Base-by-base conservation (phyloP, 2,888 invertebrate species). In the Ceramica pisi region DNA sequence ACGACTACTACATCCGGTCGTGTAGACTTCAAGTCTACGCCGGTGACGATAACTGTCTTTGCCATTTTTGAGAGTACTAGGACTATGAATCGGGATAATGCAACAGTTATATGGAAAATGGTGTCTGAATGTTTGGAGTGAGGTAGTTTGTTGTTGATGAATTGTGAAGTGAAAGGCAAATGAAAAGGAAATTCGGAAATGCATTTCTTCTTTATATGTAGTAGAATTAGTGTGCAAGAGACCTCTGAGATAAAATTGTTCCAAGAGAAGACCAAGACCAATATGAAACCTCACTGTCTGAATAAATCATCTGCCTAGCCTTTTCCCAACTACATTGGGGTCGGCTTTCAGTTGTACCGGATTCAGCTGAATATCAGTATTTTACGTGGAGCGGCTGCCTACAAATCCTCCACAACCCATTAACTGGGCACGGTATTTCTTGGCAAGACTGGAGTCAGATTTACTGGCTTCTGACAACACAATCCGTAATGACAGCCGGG, bases 1-100 rank as follows among this genome's bases (percentile, higher is more conserved):
- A 94, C 92, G 94, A 94, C 94, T 94, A 92, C 93, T 92, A 91
- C 93, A 87, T 95, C 95, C 95, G 94, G 90, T 89, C 88, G 90
- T 90, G 93, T 89, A 93, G 95, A 94, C 95, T 93, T 93, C 90
- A 90, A 92, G 94, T 93, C 94, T 93, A 88, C 92, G 85, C 81
- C 81, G 78, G 83, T 89, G 89, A 90, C 85, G 84, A 85, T 86
- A 86, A 88, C 87, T 89, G 90, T 91, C 91, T 92, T 91, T 75
- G 88, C 88, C 85, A 88, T 91, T 90, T 89, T 88, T 85, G 78
- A 83, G 88, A 87, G 86, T 87, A 89, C 84, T 84, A 56, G 80
- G 64, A 62, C 56, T 78, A 44, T 62, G 64, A 50, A 70, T 81
- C 38, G 56, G 67, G 55, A 67, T 80, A 83, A 74, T 67, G 83